phyloP scores from a whole-genome alignment of 1,140 invertebrate species.

The Phymastichus coffea region DNA sequence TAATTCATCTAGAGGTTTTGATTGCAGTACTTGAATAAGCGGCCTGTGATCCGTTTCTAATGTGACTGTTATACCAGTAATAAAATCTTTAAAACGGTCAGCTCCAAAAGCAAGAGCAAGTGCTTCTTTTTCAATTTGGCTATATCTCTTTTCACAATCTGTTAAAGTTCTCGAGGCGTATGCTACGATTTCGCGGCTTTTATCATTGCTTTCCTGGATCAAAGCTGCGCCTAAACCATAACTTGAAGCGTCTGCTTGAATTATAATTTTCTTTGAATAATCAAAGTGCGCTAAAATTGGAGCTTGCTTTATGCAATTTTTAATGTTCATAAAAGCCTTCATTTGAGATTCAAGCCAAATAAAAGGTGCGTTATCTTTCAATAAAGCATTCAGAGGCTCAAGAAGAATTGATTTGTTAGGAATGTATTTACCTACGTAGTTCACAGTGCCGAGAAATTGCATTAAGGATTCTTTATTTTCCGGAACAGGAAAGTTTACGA shows the following conservation, averaged over 20 bases:
- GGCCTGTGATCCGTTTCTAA: conserved; percentile 45
- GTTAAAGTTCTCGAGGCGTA: conserved; percentile 46
- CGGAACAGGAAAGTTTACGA: conserved; percentile 32
- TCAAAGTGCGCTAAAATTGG: conserved; percentile 22
- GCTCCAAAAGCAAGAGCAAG: conserved; percentile 41
- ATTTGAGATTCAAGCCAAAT: conserved; percentile 25
- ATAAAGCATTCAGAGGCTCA: conserved; percentile 29
- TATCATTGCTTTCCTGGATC: conserved; percentile 12
- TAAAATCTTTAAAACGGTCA: conserved; percentile 43
- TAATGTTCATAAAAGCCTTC: conserved; percentile 22
- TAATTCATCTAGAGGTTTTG: conserved; percentile 40
- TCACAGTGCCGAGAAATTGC: conserved; percentile 33
- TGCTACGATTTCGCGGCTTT: conserved; percentile 37
- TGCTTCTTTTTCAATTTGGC: conserved; percentile 52
- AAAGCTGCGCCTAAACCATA: conserved; percentile 23
- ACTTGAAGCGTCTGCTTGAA: conserved; percentile 23
- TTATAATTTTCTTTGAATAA: conserved; percentile 3
- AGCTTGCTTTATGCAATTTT: conserved; percentile 18
- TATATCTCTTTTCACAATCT: conserved; percentile 44
- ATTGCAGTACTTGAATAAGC: conserved; percentile 32
- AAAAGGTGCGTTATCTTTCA: conserved; percentile 25
- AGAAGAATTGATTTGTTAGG: conserved; percentile 28
- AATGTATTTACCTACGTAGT: conserved; percentile 33
- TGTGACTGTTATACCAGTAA: conserved; percentile 32
- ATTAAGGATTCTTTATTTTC: conserved; percentile 16